These are phyloP conservation scores for Drosophila multiciliata DNA, from an alignment of 2,888 invertebrate genomes.

Conservation along the genomic window DNA sequence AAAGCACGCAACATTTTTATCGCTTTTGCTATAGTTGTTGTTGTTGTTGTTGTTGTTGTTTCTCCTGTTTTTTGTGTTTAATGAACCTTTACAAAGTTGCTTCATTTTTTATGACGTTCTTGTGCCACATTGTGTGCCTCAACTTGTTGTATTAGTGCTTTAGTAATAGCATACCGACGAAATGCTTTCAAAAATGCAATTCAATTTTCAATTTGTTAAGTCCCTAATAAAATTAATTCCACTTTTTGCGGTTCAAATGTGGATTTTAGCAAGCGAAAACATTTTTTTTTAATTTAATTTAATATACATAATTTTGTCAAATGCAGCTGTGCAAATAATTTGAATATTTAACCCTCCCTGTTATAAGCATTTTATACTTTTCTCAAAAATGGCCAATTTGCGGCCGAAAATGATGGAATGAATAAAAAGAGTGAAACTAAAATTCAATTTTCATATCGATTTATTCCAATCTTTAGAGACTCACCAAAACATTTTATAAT, in stretches of 20 bases:
- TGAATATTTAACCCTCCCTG: not conserved
- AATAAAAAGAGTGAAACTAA: not conserved
- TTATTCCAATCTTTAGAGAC: not conserved
- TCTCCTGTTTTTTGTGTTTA: conserved; percentile 46
- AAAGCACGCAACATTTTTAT: conserved; percentile 59
- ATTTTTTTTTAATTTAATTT: not conserved
- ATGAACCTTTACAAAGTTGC: conserved; percentile 64
- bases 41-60: conserved; percentile 6
- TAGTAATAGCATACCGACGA: conserved; percentile 23
- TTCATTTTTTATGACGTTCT: conserved; percentile 68
- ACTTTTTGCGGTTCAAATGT: conserved; percentile 25
- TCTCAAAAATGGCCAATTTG: not conserved
- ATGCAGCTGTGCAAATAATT: not conserved
- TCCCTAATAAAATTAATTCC: conserved; percentile 20
- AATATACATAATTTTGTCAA: not conserved
- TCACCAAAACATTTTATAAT: not conserved
- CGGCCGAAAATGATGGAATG: not conserved
- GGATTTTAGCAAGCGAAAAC: conserved; percentile 1
- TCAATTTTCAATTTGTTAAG: conserved; percentile 45
- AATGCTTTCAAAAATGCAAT: conserved; percentile 69
- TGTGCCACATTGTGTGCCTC: conserved; percentile 51
- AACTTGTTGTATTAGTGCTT: not conserved
- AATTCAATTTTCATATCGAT: not conserved
- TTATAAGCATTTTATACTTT: not conserved
- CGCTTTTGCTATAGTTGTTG: conserved; percentile 3